Evolutionary conservation across 1,140 invertebrate genomes (phyloP), one percentile per base, ranked within the genome.

Genomic region (Panulirus ornatus): DNA sequence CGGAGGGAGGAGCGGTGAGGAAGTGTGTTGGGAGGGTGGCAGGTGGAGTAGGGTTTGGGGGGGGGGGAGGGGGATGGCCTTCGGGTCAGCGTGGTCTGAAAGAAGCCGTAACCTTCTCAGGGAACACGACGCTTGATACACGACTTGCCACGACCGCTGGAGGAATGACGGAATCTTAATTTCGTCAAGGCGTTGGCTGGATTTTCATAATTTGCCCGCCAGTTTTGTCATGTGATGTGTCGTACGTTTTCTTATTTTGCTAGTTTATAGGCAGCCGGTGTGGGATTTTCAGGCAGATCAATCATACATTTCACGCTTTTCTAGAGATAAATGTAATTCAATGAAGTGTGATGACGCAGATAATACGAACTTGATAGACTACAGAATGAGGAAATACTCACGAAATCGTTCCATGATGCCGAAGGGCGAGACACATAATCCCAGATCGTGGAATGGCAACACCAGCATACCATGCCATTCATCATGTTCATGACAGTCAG

Each of bases 91-190:
- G 58, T 66, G 58, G 58, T 30, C 58, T 30, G n/a, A 30, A 66
- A 66, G 58, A 66, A 66, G 58, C 58, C n/a, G 58, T 66, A 66
- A 66, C 58, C n/a, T 66, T 66, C 58, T 66, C n/a, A 3, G 11
- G 58, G 58, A 66, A 66, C 58, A 66, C 58, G 58, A 30, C 8
- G 58, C 58, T 66, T 66, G 58, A 66, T 66, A 66, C 58, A 66
- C 58, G 58, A 30, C 27, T n/a, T n/a, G n/a, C n/a, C n/a, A n/a
- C n/a, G n/a, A n/a, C n/a, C 30, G n/a, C 27, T 66, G 11, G 27
- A 66, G n/a, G n/a, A 66, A 30, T 30, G 58, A 11, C 9, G 58
- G 58, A 34, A 66, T 30, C 58, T 66, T n/a, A 30, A 66, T 66
- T 66, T 66, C 16, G 27, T n/a, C n/a, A 66, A 66, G 58, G 16